Conservation (phyloP, 1,140 invertebrate species). For the Danaus plexippus region DNA sequence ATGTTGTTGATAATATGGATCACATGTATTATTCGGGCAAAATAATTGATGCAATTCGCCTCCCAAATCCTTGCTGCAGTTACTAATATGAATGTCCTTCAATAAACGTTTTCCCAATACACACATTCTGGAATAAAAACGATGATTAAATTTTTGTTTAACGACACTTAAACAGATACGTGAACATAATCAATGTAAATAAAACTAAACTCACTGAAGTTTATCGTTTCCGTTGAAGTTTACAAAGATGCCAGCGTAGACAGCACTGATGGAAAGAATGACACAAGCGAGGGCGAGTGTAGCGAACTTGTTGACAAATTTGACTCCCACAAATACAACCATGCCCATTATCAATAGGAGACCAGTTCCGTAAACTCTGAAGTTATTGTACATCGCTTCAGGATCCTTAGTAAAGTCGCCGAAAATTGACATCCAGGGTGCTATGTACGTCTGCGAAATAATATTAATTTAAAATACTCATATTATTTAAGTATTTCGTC, state of each 20-base stretch:
- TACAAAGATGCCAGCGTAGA: slow-evolving; percentile 96
- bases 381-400: slow-evolving; percentile 97
- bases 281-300: slow-evolving; percentile 96
- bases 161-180: not conserved
- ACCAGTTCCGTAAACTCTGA: slow-evolving; percentile 94
- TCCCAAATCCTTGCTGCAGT: slow-evolving; percentile 84
- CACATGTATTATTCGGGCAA: slow-evolving; percentile 82
- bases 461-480: too few relatives aligned
- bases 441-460: slow-evolving; percentile 92
- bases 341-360: slow-evolving; percentile 92
- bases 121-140: slow-evolving; percentile 85
- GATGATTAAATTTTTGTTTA: slow-evolving; percentile 2
- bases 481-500: too few relatives aligned
- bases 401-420: slow-evolving; percentile 91
- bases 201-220: slow-evolving; percentile 77
- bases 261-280: slow-evolving; percentile 95
- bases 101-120: slow-evolving; percentile 90
- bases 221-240: slow-evolving; percentile 93
- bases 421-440: slow-evolving; percentile 93
- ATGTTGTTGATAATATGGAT: slow-evolving; percentile 82
- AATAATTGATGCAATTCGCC: slow-evolving; percentile 78
- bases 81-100: slow-evolving; percentile 79
- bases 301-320: slow-evolving; percentile 99
- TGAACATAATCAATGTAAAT: not conserved
- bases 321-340: slow-evolving; percentile 97